Conservation (phyloP, 2,113 vertebrate genomes). For the Malaclemys terrapin region DNA sequence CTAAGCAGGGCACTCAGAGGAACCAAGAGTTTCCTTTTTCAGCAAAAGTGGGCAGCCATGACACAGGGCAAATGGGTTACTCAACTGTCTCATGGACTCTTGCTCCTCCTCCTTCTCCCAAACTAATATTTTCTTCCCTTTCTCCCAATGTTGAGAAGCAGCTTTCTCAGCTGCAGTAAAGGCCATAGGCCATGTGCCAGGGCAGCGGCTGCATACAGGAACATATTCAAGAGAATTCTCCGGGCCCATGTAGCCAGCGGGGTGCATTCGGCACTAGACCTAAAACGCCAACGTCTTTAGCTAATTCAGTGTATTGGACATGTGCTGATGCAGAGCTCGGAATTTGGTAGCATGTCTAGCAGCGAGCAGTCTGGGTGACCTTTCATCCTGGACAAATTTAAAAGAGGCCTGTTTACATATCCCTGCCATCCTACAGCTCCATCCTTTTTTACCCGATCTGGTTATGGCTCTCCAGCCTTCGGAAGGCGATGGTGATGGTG, state of each 20-base stretch:
- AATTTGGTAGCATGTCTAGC: fast-evolving
- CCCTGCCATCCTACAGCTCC: not conserved
- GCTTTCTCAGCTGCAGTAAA: fast-evolving
- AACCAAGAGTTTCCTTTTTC: no score
- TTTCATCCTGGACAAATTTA: not conserved
- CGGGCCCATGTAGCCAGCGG: not conserved
- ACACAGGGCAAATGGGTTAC: fast-evolving
- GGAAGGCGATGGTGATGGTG: not conserved
- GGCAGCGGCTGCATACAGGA: fast-evolving
- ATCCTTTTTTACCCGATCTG: not conserved
- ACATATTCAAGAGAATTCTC: no score
- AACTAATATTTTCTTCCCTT: no score
- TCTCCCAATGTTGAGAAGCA: no score
- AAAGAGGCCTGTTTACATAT: not conserved
- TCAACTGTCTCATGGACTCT: not conserved
- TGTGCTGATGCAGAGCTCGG: not conserved
- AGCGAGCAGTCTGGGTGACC: not conserved
- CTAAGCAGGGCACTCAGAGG: no score
- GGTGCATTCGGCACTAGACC: not conserved
- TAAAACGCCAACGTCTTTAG: not conserved
- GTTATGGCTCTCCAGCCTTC: not conserved
- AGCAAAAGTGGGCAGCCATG: no score
- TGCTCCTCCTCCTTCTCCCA: no score
- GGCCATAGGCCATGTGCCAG: fast-evolving
- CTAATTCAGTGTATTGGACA: not conserved